Evolutionary conservation across 1,140 invertebrate genomes (phyloP), one percentile per base, ranked within the genome.

Genomic region (Drosophila burlai): DNA sequence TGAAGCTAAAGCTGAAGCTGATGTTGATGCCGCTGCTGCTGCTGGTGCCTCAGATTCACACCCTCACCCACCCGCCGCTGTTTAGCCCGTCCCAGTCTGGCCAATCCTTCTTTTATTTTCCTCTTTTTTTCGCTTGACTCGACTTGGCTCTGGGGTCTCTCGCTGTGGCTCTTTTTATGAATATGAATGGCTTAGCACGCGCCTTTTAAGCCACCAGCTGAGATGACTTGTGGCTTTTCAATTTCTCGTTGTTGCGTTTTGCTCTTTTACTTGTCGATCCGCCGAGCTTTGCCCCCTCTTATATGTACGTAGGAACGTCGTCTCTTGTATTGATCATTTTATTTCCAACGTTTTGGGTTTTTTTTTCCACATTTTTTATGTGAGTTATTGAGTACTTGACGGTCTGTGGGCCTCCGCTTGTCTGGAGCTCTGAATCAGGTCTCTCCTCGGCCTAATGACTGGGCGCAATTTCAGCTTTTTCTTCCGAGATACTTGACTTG

Each of bases 121-220:
- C 13, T 43, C 21, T 73, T 60, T 80, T 58, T 61, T 42, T 49
- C 24, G 50, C 81, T 81, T 77, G 47, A 63, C 74, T 49, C 34
- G 61, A 63, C 61, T 73, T 52, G 49, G 21, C 54, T 59, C 59
- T 65, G 45, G 67, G 60, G 66, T 55, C 64, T 80, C 63, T 57
- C 45, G 63, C 61, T 76, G 66, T 69, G 80, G 67, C 76, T 83
- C 80, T 80, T 90, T 90, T 90, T 90, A 90, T 90, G 85, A 90
- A 90, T 90, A 91, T 90, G 86, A 90, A 90, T 90, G 86, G 86
- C 86, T 90, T 90, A 90, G 86, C 86, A 90, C 86, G 86, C 86
- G 86, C 86, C 86, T 90, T 90, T 90, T 90, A 90, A 86, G 86
- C 86, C 86, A 90, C 86, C 86, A 90, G 86, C 86, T 90, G 86